Conservation (phyloP, 2,888 invertebrate genomes). For the Panopea generosa region DNA sequence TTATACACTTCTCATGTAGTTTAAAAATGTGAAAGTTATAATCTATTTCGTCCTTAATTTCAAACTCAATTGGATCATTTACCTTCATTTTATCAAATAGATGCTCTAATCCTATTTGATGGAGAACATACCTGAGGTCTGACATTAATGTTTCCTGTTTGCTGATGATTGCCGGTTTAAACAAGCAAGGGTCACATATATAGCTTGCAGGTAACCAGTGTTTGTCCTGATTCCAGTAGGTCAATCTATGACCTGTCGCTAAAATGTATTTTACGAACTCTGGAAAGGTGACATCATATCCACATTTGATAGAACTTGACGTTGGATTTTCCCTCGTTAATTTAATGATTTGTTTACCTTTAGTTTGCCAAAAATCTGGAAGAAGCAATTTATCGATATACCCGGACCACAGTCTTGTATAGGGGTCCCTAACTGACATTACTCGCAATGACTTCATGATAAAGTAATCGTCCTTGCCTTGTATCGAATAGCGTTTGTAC, state of each 20-base stretch:
- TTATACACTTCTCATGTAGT: slow-evolving; percentile 22
- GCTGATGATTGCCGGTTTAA: slow-evolving; percentile 60
- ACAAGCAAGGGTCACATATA: slow-evolving; percentile 70
- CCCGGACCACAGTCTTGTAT: slow-evolving; percentile 69
- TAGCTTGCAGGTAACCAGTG: slow-evolving; percentile 71
- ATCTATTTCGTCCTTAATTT: slow-evolving; percentile 54
- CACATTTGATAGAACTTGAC: slow-evolving; percentile 48
- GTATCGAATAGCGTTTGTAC: slow-evolving; percentile 11
- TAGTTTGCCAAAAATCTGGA: slow-evolving; percentile 70
- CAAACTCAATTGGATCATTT: slow-evolving; percentile 38
- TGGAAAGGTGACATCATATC: slow-evolving; percentile 69
- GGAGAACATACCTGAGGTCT: slow-evolving; percentile 56
- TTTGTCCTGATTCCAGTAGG: slow-evolving; percentile 46
- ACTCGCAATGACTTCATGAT: slow-evolving; percentile 42
- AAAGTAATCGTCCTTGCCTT: slow-evolving; percentile 14
- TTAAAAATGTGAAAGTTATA: slow-evolving; percentile 42
- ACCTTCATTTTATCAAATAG: slow-evolving; percentile 17
- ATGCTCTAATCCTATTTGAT: slow-evolving; percentile 40
- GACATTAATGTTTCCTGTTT: slow-evolving; percentile 65
- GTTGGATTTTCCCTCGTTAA: slow-evolving; percentile 20
- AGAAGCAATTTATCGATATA: slow-evolving; percentile 73
- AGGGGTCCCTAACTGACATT: slow-evolving; percentile 71
- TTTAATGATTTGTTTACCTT: slow-evolving; percentile 50
- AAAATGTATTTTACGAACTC: slow-evolving; percentile 67
- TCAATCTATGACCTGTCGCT: slow-evolving; percentile 16